Base-by-base conservation (phyloP, 2,797 vertebrate species). In the Ciconia nigra region DNA sequence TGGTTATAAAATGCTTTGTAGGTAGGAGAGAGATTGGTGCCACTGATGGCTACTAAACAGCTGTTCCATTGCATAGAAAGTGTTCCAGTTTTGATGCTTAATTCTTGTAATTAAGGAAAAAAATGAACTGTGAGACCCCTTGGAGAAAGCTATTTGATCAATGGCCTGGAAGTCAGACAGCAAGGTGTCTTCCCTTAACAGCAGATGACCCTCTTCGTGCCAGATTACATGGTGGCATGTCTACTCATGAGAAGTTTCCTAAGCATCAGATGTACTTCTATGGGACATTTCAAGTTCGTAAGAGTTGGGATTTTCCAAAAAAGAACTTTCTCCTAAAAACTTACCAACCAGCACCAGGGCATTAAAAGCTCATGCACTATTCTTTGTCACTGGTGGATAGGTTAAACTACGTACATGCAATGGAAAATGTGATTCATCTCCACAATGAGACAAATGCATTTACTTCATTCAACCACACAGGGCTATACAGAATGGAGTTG, bases 371-470 rank as follows among this genome's bases (percentile, higher is more conserved):
- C 44, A 33, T 24, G 15, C 14, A 8, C 1, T 10, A 33, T 22
- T n/a, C 22, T 63, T 37, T 54, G 18, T 14, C 52, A n/a, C 15
- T n/a, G 65, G 20, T 9, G 15, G 80, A 29, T 20, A 54, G 44
- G 16, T 62, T 71, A 49, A 79, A 52, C 61, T 83, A 83, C 4
- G 2, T 29, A 65, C 0, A 0, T 28, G 62, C 47, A 88, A 67
- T 20, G 77, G 77, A 93, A 96, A 93, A 86, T 17, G 16, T 20
- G 59, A 89, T 72, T 89, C 54, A 59, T 55, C 41, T 67, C 59
- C 11, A 41, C 25, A 59, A 39, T 1, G 10, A 90, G 57, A 54
- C 4, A 37, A 89, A 82, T 2, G 12, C 9, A 16, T 57, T 66
- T 62, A 21, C 13, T 85, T 76, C 57, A 37, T 79, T 83, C 71